Conservation (phyloP, 2,797 vertebrate species). For the Neosilurus hyrtlii region DNA sequence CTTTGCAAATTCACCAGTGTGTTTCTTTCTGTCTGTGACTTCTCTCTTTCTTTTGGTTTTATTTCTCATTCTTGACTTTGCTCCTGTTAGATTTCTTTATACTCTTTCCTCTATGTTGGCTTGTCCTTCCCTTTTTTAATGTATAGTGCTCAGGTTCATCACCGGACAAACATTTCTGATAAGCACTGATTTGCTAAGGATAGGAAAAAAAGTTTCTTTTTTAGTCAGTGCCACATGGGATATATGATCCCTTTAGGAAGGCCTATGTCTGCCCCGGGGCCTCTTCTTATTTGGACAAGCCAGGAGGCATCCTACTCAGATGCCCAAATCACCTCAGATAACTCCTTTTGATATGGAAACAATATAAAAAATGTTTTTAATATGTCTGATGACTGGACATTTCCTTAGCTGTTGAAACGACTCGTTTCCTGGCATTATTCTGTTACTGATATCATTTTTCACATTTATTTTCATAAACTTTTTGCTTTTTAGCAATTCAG, state of each 20-base stretch:
- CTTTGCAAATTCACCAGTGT: background rate
- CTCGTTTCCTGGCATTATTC: background rate
- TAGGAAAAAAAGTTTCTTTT: no score
- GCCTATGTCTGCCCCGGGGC: no score
- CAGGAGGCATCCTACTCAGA: no score
- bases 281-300: no score
- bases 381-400: background rate
- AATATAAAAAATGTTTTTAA: no score
- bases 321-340: no score
- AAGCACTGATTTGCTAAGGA: background rate
- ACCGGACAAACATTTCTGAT: background rate
- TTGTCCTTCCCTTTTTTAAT: background rate
- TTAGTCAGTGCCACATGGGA: no score
- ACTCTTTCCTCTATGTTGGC: background rate
- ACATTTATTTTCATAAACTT: background rate
- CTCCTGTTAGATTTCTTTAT: no score
- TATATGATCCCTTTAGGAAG: no score
- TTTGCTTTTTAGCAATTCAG: background rate
- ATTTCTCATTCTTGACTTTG: no score
- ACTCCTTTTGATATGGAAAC: no score
- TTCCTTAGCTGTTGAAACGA: background rate
- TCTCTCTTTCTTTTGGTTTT: background rate
- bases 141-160: background rate
- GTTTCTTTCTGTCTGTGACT: background rate
- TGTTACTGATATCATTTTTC: background rate